Percentiles rank a stretch among this genome's conserved stretches.
Conservation (phyloP, 2,888 invertebrate genomes). For the Drosophila falleni region DNA sequence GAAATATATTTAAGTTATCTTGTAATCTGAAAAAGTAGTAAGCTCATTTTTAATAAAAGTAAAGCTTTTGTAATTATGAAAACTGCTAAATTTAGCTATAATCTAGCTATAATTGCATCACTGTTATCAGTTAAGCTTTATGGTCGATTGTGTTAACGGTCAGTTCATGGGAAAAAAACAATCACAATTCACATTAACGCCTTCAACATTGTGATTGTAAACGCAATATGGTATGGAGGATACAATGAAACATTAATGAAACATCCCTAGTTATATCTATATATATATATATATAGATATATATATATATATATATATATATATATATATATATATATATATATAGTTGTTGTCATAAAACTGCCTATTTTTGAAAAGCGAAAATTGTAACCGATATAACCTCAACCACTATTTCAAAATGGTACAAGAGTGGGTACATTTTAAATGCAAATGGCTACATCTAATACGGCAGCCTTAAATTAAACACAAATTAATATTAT, state of each 20-base stretch:
- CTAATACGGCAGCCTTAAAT: not conserved
- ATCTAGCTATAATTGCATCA: no score
- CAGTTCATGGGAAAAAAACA: conserved; percentile 49
- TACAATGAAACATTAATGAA: not conserved
- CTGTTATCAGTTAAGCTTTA: conserved; percentile 35
- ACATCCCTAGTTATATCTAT: not conserved
- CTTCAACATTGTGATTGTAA: conserved; percentile 13
- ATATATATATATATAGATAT: no score
- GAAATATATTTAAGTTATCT: no score
- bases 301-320: no score
- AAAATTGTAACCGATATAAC: not conserved
- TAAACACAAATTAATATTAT: not conserved
- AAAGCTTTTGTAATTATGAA: no score
- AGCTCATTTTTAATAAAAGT: no score
- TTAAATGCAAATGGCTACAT: not conserved
- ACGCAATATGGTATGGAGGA: not conserved
- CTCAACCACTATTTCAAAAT: not conserved
- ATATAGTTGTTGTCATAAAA: not conserved
- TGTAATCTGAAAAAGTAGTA: no score
- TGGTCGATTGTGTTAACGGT: conserved; percentile 8
- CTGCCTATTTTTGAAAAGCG: no score
- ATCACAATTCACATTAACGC: conserved; percentile 7
- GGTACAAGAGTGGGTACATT: not conserved
- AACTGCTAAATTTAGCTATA: no score
- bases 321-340: no score